These are phyloP conservation scores for Acleris cristana DNA, from an alignment of 2,888 invertebrate genomes.

Conservation along the genomic window DNA sequence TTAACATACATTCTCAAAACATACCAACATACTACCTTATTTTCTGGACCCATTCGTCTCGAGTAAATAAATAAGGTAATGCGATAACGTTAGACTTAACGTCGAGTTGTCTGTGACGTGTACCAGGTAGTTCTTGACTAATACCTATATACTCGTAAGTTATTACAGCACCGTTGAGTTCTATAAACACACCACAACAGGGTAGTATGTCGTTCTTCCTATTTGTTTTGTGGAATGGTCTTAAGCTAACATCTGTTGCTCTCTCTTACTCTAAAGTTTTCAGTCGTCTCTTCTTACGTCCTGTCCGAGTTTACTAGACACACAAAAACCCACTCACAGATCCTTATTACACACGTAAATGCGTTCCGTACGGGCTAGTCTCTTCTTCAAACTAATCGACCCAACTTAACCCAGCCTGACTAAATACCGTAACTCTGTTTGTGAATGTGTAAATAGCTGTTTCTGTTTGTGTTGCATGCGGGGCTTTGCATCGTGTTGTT, in stretches of 20 bases:
- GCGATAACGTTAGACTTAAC: not conserved
- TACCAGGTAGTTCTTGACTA: not conserved
- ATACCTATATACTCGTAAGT: not conserved
- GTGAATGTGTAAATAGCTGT: constrained; percentile 42
- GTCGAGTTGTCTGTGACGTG: too few relatives aligned
- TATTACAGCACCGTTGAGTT: constrained; percentile 16
- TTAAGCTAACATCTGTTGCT: constrained; percentile 28
- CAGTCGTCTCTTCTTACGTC: constrained; percentile 13
- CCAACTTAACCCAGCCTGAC: constrained; percentile 17
- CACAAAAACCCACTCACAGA: constrained; percentile 5
- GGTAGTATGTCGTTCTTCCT: constrained; percentile 23
- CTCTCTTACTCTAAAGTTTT: constrained; percentile 13
- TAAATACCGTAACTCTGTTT: constrained; percentile 30
- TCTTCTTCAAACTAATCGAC: constrained; percentile 29
- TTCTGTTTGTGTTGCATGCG: constrained; percentile 53
- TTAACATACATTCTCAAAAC: not conserved
- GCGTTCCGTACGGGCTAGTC: constrained; percentile 14
- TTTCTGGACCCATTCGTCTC: not conserved
- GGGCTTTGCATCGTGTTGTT: constrained; percentile 61
- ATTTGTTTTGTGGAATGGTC: constrained; percentile 31
- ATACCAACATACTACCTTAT: constrained; percentile 3
- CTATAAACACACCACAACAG: constrained; percentile 14
- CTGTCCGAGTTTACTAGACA: constrained; percentile 6
- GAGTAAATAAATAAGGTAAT: constrained; percentile 19
- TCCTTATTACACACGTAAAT: constrained; percentile 21